Percentiles rank a stretch among this genome's conserved stretches.
These are phyloP conservation scores for Clusia tigrina DNA, from an alignment of 2,888 invertebrate species.

Conservation along the genomic window DNA sequence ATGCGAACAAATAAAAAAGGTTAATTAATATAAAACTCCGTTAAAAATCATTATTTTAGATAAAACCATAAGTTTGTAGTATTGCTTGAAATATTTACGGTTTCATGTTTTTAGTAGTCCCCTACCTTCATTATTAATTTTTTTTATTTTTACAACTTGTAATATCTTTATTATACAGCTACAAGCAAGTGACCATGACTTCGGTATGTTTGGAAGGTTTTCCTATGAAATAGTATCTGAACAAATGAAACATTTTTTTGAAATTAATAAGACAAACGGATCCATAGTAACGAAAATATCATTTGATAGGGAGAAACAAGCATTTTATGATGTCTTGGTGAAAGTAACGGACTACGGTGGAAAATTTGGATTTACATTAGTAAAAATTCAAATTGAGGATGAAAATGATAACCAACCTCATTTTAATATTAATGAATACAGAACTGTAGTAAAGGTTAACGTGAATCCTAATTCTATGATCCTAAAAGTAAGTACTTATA, in stretches of 20 bases:
- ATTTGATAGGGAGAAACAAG: conserved; percentile 78
- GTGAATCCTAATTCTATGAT: conserved; percentile 69
- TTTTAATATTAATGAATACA: conserved; percentile 80
- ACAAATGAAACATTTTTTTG: conserved; percentile 75
- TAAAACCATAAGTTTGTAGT: too few species aligned
- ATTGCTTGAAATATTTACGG: too few species aligned
- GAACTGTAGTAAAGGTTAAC: conserved; percentile 74
- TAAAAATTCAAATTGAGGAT: conserved; percentile 83
- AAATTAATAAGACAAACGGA: conserved; percentile 76
- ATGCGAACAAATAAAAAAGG: too few species aligned
- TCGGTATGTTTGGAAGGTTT: conserved; percentile 78
- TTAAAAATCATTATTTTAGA: too few species aligned
- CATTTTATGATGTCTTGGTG: conserved; percentile 77
- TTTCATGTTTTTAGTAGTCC: too few species aligned
- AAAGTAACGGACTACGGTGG: conserved; percentile 86
- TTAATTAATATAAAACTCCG: too few species aligned
- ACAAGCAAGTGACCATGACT: conserved; percentile 83
- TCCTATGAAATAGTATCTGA: conserved; percentile 82
- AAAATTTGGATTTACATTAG: conserved; percentile 75
- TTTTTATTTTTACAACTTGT: too few species aligned
- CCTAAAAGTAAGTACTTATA: conserved; percentile 65
- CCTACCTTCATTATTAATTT: too few species aligned
- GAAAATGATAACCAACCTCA: conserved; percentile 84
- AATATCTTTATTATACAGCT: conserved; percentile 66
- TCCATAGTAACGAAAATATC: conserved; percentile 74